Base-by-base conservation (phyloP, 2,113 vertebrate species). In the Symphodus melops region DNA sequence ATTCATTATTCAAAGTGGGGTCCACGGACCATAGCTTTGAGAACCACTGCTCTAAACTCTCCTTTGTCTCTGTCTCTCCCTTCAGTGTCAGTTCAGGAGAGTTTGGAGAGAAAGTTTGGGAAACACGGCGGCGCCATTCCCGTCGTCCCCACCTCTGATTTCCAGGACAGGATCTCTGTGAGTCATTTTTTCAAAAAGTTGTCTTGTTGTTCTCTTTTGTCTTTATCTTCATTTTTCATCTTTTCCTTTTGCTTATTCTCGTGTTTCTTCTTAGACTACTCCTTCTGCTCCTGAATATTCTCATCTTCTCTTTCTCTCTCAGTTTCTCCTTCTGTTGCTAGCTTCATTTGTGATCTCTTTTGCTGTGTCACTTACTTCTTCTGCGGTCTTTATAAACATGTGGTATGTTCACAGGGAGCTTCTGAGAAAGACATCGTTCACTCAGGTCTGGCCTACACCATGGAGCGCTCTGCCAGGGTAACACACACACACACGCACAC, bases 371-470 rank as follows among this genome's bases (percentile, higher is more conserved):
- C 14, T 21, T 33, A 23, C 65, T 75, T 55, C 52, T 53, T 66
- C 54, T 11, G 14, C 62, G 20, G 36, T 69, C 11, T 19, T 12
- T 21, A 8, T 64, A 21, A 1, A 28, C 8, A 0, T 77, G 21
- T 57, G 13, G 42, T 64, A 1, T 70, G 39, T 7, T 77, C 60
- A 10, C 68, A 98, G 98, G 98, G 98, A 54, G 97, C 98, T 0
- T 99, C 98, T 25, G 98, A 99, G 92, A 99, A 99, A 74, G 98
- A 99, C 88, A 99, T 99, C 3, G 98, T 99, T n/a, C 98, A 99
- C 91, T 99, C 97, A 20, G 98, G 98, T 9, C 85, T 99, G 89
- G 97, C 98, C 21, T 99, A 96, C 77, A 99, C 98, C 1, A 99
- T 99, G 98, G 97, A 99, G 85, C 95, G 97, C 55, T 99, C 98